Evolutionary conservation across 2,888 invertebrate species (phyloP), one percentile per base, ranked within the genome.

Genomic region (Diploptera punctata): DNA sequence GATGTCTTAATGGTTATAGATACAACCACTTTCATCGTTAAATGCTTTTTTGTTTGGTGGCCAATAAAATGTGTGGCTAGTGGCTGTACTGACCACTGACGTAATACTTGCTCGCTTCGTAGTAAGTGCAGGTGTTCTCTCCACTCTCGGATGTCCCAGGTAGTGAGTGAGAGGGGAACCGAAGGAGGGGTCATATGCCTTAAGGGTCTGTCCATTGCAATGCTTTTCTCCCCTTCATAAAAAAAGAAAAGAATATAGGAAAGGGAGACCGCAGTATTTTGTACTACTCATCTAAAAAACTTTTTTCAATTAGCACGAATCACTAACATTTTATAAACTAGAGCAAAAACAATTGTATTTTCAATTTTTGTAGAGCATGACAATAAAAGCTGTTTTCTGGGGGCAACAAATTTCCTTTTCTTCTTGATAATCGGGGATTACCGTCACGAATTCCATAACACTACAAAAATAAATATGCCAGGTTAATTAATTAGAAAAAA

Each of bases 121-220:
- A 54, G 54, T 24, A n/a, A n/a, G 47, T 47, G 65, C 65, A 65
- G 65, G 65, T 65, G 65, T 65, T 65, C 65, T 47, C 47, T 44
- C 62, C n/a, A n/a, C n/a, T 52, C 52, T 21, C 24, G 26, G 57
- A 31, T 57, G 57, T 29, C 18, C 65, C 65, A 65, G 65, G 65
- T 65, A 65, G 38, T 21, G 65, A 47, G 47, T 9, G 18, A 26
- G 29, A 29, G 26, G 10, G 19, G 47, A 29, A 33, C 9, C 24
- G 21, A 52, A 43, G 62, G 43, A 43, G 65, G 47, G 62, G 29
- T 19, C 31, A 33, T 24, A 26, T 65, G 65, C 65, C 65, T 47
- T 38, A 18, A 47, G 65, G 47, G 44, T 19, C 65, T 65, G 65
- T 65, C 65, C 65, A 65, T 65, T 65, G 65, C 65, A 65, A 65